Conservation (phyloP, 2,888 invertebrate species). For the Ctenicera cuprea region DNA sequence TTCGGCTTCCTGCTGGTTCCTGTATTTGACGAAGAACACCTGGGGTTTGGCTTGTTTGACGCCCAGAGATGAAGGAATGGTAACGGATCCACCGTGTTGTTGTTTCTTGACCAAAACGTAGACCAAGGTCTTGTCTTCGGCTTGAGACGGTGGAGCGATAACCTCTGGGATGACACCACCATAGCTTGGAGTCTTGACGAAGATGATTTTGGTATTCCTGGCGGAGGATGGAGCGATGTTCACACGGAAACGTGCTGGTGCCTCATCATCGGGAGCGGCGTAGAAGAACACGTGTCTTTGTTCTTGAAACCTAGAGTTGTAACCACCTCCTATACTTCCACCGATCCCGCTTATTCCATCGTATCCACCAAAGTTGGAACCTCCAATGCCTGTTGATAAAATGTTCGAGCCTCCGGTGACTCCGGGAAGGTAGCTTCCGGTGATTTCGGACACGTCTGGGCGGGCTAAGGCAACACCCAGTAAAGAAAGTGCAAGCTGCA, state of each 20-base stretch:
- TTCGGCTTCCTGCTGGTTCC: slow-evolving; percentile 67
- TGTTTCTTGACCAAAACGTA: slow-evolving; percentile 74
- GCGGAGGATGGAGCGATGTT: slow-evolving; percentile 63
- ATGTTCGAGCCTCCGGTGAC: slow-evolving; percentile 20
- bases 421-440: slow-evolving; percentile 47
- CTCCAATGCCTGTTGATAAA: neutral
- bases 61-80: slow-evolving; percentile 83
- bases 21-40: slow-evolving; percentile 92
- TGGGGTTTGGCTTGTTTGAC: slow-evolving; percentile 91
- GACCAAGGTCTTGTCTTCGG: slow-evolving; percentile 68
- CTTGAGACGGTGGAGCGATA: slow-evolving; percentile 61
- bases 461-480: slow-evolving; percentile 75
- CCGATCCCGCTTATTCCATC: no score
- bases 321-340: slow-evolving; percentile 8
- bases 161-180: slow-evolving; percentile 61
- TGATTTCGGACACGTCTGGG: slow-evolving; percentile 70
- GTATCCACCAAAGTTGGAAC: neutral
- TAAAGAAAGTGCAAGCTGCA: slow-evolving; percentile 39
- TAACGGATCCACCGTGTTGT: slow-evolving; percentile 86
- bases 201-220: slow-evolving; percentile 72
- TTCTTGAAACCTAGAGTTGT: slow-evolving; percentile 48
- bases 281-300: slow-evolving; percentile 67
- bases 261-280: slow-evolving; percentile 67
- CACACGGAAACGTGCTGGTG: slow-evolving; percentile 60
- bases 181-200: slow-evolving; percentile 71